These are phyloP conservation scores for Ataeniobius toweri DNA, from an alignment of 2,797 vertebrate genomes.

Conservation along the genomic window DNA sequence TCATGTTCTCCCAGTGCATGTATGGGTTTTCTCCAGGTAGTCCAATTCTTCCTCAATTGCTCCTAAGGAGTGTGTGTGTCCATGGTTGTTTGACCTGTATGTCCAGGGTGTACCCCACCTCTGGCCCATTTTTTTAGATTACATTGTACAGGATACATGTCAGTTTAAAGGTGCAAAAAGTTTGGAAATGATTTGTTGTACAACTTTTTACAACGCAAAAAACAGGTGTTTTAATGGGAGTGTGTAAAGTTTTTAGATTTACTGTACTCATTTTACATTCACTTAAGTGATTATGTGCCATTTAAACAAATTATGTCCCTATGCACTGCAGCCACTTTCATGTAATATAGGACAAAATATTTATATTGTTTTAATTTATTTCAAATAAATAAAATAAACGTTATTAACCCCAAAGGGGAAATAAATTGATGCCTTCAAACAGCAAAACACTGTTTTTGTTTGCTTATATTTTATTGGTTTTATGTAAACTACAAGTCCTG, in stretches of 20 bases:
- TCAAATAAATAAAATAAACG: background rate
- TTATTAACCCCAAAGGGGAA: background rate
- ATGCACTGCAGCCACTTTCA: background rate
- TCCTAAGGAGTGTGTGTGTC: no score
- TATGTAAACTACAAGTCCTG: background rate
- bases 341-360: background rate
- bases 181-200: background rate
- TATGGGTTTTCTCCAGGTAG: no score
- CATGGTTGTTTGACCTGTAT: no score
- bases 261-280: background rate
- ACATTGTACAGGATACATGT: background rate
- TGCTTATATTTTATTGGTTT: background rate
- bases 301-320: background rate
- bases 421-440: background rate
- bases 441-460: background rate
- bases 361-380: background rate
- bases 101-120: no score
- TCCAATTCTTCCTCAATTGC: no score
- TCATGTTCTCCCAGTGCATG: no score
- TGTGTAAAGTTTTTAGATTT: background rate
- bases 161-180: background rate
- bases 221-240: background rate
- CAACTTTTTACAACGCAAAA: background rate
- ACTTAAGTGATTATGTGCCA: background rate
- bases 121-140: background rate